Conservation (phyloP, 2,113 vertebrate species). For the Pongo abelii region DNA sequence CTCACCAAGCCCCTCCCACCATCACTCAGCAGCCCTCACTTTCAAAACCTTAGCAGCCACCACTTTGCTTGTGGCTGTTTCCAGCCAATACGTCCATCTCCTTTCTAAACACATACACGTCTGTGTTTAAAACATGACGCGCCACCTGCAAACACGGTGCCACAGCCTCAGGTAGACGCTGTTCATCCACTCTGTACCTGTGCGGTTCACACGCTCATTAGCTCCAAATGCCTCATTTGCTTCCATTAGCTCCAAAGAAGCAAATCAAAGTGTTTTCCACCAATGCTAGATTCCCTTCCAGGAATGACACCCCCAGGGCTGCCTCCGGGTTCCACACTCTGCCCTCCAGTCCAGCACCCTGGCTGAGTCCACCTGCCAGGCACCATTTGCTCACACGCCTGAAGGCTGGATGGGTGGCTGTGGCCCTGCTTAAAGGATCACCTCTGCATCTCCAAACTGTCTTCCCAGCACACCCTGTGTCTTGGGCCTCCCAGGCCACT, state of each 20-base stretch:
- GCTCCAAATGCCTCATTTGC: neutral
- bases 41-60: neutral
- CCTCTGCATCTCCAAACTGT: neutral
- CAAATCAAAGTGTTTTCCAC: neutral
- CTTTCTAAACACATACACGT: neutral
- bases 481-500: neutral
- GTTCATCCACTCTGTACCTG: neutral
- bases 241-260: neutral
- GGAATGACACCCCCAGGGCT: rapidly evolving
- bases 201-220: neutral
- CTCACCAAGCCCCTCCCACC: too few relatives aligned
- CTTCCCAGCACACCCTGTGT: too few relatives aligned
- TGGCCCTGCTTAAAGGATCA: neutral
- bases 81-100: neutral
- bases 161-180: neutral
- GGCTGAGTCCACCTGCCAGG: neutral
- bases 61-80: neutral
- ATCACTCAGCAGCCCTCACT: neutral
- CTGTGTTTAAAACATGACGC: neutral
- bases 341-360: neutral
- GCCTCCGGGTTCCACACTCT: too few relatives aligned
- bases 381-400: rapidly evolving
- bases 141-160: neutral
- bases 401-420: rapidly evolving
- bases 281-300: neutral